Evolutionary conservation across 2,888 invertebrate genomes (phyloP).

Genomic region (Sclerodermus sp.): DNA sequence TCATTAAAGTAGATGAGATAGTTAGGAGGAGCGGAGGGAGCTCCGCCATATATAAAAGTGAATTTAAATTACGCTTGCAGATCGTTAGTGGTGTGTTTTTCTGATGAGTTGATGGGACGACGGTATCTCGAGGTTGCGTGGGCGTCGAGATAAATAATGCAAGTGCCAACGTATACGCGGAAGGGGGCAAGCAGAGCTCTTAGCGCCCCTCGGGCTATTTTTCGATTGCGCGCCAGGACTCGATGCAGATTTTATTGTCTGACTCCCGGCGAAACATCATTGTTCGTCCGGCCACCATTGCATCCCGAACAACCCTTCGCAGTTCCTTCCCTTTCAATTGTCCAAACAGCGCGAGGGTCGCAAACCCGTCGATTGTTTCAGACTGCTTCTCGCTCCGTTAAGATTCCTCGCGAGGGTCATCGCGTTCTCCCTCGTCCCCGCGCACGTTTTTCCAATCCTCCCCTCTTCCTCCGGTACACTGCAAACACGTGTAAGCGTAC

Average conservation of each 20-base stretch:
- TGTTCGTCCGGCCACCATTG: conserved; percentile 6
- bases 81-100: no score
- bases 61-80: no score
- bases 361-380: conserved; percentile 21
- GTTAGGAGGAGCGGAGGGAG: no score
- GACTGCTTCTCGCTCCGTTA: conserved; percentile 22
- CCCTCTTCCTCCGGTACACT: no score
- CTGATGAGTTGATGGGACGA: conserved; percentile 6
- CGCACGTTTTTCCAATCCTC: neutral
- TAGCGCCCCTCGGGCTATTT: neutral
- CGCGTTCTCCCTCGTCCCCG: neutral
- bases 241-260: conserved; percentile 23
- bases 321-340: conserved; percentile 13
- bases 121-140: conserved; percentile 8
- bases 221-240: neutral
- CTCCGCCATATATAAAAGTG: no score
- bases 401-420: conserved; percentile 12
- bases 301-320: conserved; percentile 4
- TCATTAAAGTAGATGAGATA: no score
- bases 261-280: conserved; percentile 14
- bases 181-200: neutral
- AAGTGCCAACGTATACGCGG: conserved; percentile 1
- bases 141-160: conserved; percentile 12
- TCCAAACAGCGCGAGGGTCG: conserved; percentile 17
- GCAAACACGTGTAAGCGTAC: no score